Evolutionary conservation across 2,888 invertebrate species (phyloP).

Genomic region (Zootermopsis nevadensis): DNA sequence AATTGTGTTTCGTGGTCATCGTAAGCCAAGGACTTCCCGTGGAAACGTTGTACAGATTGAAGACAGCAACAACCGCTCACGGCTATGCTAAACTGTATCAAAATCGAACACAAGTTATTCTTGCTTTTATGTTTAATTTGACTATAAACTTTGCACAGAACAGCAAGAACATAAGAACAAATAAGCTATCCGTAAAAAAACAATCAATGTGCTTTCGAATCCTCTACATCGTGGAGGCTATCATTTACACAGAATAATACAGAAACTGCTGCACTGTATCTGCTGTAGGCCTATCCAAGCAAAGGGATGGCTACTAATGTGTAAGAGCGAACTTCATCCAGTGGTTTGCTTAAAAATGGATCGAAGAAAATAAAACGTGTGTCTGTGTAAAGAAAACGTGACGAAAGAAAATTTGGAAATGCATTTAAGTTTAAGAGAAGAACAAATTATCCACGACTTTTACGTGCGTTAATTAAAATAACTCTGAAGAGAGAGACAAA

Average conservation of each 20-base stretch:
- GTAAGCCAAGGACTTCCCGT: background rate
- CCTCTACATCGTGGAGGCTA: background rate
- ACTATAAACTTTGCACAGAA: background rate
- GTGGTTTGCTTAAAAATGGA: background rate
- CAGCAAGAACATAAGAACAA: background rate
- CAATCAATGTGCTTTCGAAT: background rate
- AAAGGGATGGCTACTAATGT: background rate
- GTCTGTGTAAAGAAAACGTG: constrained; percentile 2
- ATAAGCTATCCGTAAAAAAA: background rate
- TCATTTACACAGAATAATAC: background rate
- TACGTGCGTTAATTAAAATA: constrained; percentile 8
- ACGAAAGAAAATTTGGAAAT: background rate
- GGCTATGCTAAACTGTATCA: background rate
- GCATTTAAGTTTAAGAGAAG: background rate
- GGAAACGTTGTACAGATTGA: background rate
- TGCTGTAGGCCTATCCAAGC: background rate
- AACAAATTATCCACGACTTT: background rate
- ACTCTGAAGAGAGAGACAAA: background rate
- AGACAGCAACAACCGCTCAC: background rate
- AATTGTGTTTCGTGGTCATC: background rate
- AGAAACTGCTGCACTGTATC: background rate
- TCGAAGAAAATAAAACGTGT: background rate
- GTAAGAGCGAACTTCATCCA: background rate
- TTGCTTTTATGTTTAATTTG: background rate
- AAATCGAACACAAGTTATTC: background rate